Evolutionary conservation across 1,140 invertebrate species (phyloP).

Genomic region (Bombus difficillimus): DNA sequence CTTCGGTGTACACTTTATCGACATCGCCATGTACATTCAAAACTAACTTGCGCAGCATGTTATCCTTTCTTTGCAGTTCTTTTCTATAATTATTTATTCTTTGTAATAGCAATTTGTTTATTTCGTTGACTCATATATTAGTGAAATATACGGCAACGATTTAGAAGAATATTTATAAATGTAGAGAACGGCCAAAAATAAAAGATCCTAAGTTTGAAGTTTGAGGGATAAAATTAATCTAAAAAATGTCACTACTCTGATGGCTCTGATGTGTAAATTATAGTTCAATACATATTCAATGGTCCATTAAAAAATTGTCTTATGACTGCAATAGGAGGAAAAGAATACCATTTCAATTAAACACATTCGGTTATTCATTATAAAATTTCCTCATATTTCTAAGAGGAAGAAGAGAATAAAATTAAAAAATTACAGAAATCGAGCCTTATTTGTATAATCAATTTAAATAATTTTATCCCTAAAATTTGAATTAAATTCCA

Average conservation of each 20-base stretch:
- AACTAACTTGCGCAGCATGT: constrained; percentile 52
- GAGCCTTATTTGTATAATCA: too few species aligned
- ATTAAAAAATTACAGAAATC: too few species aligned
- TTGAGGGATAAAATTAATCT: neutral
- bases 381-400: too few species aligned
- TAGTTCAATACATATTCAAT: neutral
- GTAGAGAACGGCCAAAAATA: neutral
- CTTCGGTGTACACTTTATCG: constrained; percentile 51
- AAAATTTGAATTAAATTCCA: neutral
- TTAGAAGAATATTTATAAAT: too few species aligned
- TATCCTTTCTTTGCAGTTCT: constrained; percentile 71
- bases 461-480: too few species aligned
- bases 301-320: neutral
- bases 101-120: neutral
- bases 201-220: neutral
- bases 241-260: neutral
- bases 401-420: too few species aligned
- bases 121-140: neutral
- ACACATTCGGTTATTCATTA: too few species aligned
- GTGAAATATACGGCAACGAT: neutral
- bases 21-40: constrained; percentile 46
- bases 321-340: neutral
- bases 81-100: constrained; percentile 58
- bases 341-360: neutral
- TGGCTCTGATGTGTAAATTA: neutral